Base-by-base conservation (phyloP, 92 coral and sea anemone genomes). In the Palythoa grandiflora region DNA sequence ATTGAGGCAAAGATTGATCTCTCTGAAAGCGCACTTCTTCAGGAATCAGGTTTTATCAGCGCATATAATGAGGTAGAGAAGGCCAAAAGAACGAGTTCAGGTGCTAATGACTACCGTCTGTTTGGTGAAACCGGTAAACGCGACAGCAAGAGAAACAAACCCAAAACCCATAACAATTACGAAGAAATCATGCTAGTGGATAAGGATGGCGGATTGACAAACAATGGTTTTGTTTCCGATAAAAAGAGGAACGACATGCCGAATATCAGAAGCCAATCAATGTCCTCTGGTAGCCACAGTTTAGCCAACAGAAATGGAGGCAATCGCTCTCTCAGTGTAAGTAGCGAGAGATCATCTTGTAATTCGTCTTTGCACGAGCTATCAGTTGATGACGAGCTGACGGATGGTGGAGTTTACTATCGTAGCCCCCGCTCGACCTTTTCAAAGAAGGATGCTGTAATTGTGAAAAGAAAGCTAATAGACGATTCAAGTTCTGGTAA, bases 391-490 rank as follows among this genome's bases (percentile, higher is more conserved):
- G 77, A 73, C n/a, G 77, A 73, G n/a, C 21, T 73, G 3, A 73
- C 77, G 6, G 77, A 73, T 15, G 77, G 77, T 0, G 77, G 77
- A 14, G 77, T 73, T 1, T 73, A 73, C 54, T 73, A 73, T 36
- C 77, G 77, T 20, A 73, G 77, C 40, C 77, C 53, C 40, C 54
- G 77, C 48, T 38, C 77, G 2, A 39, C 77, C 19, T 47, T 40
- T 16, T 14, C 35, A 15, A 73, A 16, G 19, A 19, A 73, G 39
- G 3, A 35, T 28, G 40, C 3, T 10, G 11, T 9, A 5, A 73
- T 8, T 10, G 39, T 73, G 65, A 59, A 59, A 59, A 59, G 6
- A 10, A 4, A 15, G 17, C 19, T 59, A 5, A 59, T 5, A 59
- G n/a, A 59, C 16, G 19, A 59, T 8, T 19, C 51, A 39, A 37